These are phyloP conservation scores for Mesorhabditis belari DNA, from an alignment of 2,888 invertebrate species.

Conservation along the genomic window DNA sequence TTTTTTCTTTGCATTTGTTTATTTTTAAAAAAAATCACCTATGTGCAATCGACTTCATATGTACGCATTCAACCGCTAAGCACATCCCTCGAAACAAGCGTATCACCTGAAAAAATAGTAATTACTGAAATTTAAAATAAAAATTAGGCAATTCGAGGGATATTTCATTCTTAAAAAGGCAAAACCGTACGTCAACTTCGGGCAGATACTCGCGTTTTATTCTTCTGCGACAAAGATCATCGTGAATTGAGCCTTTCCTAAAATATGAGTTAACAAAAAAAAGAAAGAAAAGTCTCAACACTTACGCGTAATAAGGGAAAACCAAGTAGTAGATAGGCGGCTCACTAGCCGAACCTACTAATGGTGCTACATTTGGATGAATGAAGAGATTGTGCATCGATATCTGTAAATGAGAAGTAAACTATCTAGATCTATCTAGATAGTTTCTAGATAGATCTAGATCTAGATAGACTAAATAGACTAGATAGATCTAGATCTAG, in stretches of 20 bases:
- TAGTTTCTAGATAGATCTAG: too few species aligned
- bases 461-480: too few species aligned
- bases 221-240: too few species aligned
- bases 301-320: conserved; percentile 15
- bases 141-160: neutral
- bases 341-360: neutral
- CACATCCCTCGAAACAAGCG: conserved; percentile 17
- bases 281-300: neutral
- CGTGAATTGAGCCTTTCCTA: neutral
- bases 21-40: too few species aligned
- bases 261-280: neutral
- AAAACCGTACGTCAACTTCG: neutral
- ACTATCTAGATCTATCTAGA: too few species aligned
- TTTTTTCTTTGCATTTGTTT: too few species aligned
- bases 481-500: too few species aligned
- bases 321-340: conserved; percentile 7
- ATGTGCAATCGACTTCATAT: conserved; percentile 26
- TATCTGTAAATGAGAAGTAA: too few species aligned
- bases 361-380: neutral
- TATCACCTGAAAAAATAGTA: conserved; percentile 16
- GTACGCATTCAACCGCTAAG: conserved; percentile 29
- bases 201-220: conserved; percentile 4
- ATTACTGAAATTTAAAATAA: neutral
- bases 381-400: neutral
- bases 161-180: conserved; percentile 4